phyloP scores from a whole-genome alignment of 2,113 vertebrate species.

The Atlantisia rogersi region DNA sequence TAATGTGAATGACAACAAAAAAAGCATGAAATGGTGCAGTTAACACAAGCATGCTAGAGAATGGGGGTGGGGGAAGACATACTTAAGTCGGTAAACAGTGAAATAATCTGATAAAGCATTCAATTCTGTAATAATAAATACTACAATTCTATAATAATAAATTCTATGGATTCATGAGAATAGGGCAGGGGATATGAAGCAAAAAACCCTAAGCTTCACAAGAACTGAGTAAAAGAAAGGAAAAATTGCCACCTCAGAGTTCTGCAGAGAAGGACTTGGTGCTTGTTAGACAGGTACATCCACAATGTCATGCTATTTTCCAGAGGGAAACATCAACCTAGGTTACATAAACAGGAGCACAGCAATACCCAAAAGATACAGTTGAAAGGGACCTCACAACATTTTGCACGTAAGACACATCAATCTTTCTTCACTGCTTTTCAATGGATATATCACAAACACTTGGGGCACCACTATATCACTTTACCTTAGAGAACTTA shows the following conservation, averaged over 20 bases:
- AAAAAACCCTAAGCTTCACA: not conserved
- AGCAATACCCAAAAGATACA: not conserved
- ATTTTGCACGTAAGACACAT: not conserved
- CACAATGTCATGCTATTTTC: not conserved
- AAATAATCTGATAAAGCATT: not conserved
- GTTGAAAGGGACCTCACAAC: not conserved
- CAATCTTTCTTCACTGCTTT: not conserved
- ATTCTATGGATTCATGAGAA: not conserved
- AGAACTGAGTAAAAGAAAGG: not conserved
- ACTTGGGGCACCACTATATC: rapidly evolving
- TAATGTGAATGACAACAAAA: not conserved
- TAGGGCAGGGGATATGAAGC: not conserved
- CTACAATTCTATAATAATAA: too few species aligned
- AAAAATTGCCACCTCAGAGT: not conserved
- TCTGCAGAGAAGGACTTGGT: not conserved
- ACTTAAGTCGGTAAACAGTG: not conserved
- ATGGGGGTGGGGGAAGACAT: too few species aligned
- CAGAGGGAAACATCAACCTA: not conserved
- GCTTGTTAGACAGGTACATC: not conserved
- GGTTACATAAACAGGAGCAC: not conserved
- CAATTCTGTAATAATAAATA: not conserved
- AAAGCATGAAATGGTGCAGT: not conserved
- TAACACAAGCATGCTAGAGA: not conserved
- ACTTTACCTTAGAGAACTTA: not conserved
- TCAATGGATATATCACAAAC: not conserved